Conservation (phyloP, 2,113 vertebrate species). For the Petroica traversi region DNA sequence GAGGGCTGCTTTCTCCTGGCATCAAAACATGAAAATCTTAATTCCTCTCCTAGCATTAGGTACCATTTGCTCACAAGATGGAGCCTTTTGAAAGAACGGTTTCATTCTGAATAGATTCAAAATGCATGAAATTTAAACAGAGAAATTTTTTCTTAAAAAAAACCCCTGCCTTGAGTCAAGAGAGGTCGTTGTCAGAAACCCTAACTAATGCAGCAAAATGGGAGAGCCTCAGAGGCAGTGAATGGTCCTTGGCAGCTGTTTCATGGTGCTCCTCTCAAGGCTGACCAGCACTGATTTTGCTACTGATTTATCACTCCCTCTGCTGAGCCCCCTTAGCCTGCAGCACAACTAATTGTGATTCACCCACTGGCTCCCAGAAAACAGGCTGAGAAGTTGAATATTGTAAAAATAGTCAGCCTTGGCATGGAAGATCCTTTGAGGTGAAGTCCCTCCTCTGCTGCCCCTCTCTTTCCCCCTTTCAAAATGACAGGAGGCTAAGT, state of each 20-base stretch:
- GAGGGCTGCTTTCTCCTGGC: background rate
- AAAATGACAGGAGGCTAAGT: background rate
- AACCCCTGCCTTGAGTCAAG: background rate
- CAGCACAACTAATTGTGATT: background rate
- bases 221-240: background rate
- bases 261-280: background rate
- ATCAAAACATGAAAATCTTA: background rate
- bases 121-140: conserved; percentile 3
- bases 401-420: background rate
- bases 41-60: background rate
- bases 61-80: background rate
- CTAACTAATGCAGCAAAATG: background rate
- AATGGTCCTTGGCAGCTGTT: background rate
- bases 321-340: background rate
- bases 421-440: background rate
- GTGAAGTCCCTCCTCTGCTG: background rate
- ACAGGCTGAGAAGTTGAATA: background rate
- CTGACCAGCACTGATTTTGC: background rate
- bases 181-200: background rate
- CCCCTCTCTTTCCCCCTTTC: background rate
- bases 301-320: background rate
- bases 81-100: background rate
- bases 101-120: background rate
- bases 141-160: background rate
- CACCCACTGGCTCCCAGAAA: background rate